These are phyloP conservation scores for Poeciliopsis prolifica DNA, from an alignment of 2,113 vertebrate species.

Conservation along the genomic window DNA sequence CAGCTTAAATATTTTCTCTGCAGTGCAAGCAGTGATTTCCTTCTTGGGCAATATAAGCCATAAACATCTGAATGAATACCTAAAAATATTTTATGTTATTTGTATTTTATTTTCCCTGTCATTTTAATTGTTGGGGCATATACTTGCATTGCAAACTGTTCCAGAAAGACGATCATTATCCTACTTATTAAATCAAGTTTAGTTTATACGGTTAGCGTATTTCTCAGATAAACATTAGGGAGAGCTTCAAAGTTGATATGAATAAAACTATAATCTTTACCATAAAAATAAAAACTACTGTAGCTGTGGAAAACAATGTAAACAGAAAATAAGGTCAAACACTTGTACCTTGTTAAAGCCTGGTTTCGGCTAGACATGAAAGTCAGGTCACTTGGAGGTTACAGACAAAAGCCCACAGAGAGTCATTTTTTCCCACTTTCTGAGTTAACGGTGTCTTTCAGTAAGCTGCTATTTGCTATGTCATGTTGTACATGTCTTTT, in stretches of 20 bases:
- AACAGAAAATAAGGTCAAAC: background rate
- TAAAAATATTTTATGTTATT: background rate
- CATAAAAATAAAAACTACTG: background rate
- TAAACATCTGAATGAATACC: background rate
- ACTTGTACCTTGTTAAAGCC: background rate
- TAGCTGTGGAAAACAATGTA: too few relatives aligned
- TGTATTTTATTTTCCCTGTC: background rate
- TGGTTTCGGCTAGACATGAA: background rate
- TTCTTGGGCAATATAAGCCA: background rate
- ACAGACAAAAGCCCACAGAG: background rate
- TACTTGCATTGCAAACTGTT: background rate
- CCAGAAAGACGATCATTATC: background rate
- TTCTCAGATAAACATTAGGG: background rate
- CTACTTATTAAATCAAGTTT: background rate
- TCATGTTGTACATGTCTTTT: constrained; percentile 8
- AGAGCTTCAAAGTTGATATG: background rate
- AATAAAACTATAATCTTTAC: background rate
- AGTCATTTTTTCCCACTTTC: background rate
- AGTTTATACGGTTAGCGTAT: background rate
- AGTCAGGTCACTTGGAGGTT: constrained; percentile 1
- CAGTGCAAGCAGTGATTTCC: background rate
- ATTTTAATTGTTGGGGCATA: background rate
- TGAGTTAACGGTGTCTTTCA: constrained; percentile 27
- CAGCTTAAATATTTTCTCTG: background rate
- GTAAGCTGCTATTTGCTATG: constrained; percentile 18